phyloP scores from a whole-genome alignment of 1,140 invertebrate species.

The Apis dorsata region DNA sequence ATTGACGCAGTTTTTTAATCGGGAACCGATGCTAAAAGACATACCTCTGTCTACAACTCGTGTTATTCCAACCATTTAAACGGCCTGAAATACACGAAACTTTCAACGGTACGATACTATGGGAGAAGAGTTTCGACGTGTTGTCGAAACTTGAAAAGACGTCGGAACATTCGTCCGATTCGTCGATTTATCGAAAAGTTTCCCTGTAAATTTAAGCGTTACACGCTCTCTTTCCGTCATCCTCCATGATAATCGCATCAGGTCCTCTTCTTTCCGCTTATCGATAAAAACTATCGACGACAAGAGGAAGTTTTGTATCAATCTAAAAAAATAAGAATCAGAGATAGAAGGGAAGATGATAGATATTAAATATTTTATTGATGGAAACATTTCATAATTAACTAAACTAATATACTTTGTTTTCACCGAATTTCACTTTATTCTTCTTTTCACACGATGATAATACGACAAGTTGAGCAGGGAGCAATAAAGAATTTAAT shows the following conservation, averaged over 20 bases:
- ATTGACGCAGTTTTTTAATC: not conserved
- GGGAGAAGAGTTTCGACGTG: not conserved
- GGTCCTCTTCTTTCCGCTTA: not conserved
- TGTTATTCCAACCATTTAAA: conserved; percentile 13
- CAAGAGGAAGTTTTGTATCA: not conserved
- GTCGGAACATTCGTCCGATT: not conserved
- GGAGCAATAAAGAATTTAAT: conserved; percentile 18
- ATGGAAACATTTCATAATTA: no score
- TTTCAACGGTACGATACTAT: not conserved
- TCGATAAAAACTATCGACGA: not conserved
- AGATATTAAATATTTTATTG: no score
- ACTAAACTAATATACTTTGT: no score
- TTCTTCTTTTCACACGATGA: not conserved
- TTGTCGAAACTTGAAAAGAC: not conserved
- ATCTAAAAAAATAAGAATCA: not conserved
- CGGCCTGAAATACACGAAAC: conserved; percentile 9
- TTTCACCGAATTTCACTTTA: not conserved
- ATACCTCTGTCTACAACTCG: not conserved
- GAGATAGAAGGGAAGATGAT: not conserved
- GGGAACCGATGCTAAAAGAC: not conserved
- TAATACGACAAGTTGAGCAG: not conserved
- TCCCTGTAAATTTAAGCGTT: not conserved
- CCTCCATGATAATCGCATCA: not conserved
- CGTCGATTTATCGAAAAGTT: conserved; percentile 15
- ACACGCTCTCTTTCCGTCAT: no score